Evolutionary conservation across 2,797 vertebrate species (phyloP), one percentile per base, ranked within the genome.

Genomic region (Melanotaenia parkinsoni): DNA sequence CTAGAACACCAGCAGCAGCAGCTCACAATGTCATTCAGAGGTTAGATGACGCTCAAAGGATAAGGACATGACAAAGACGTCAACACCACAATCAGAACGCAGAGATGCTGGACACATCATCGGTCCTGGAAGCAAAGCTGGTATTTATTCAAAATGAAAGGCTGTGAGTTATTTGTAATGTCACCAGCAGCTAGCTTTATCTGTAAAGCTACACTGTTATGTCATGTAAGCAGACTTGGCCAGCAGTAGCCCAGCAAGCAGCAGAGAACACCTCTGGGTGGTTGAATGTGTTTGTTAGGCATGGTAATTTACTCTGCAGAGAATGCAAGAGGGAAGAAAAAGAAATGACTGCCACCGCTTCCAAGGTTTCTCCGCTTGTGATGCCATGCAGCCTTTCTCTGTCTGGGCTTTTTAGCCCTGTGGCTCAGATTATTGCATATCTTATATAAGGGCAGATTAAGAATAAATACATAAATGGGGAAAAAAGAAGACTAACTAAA

Each of bases 21-120:
- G 54, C 71, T 89, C 81, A 77, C 85, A 91, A 92, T 91, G 90
- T 89, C 89, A 83, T 78, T 74, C 74, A 83, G 77, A 89, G 88
- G 88, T 73, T 85, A 87, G 89, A 81, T 0, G 4, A 11, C 68
- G 77, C 51, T 84, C 72, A 56, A 58, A 53, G 16, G 35, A 60
- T 12, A 30, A 20, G 63, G 43, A 56, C 79, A 76, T 32, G 60
- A 71, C 70, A 66, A 12, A 60, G 70, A 67, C 68, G 56, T 77
- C 56, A 72, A 47, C 60, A 7, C 56, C 63, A 28, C 3, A 43
- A 28, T 56, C 33, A 60, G 18, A 60, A 58, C 50, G 26, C 2
- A 35, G 30, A 9, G 73, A 13, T 20, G 57, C 24, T 3, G 3
- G 24, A 58, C 22, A 33, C 9, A 60, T 73, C 40, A 11, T 35